Percentiles rank a stretch among this genome's conserved stretches.
phyloP scores from a whole-genome alignment of 2,113 vertebrate species.

The Brachionichthys hirsutus region DNA sequence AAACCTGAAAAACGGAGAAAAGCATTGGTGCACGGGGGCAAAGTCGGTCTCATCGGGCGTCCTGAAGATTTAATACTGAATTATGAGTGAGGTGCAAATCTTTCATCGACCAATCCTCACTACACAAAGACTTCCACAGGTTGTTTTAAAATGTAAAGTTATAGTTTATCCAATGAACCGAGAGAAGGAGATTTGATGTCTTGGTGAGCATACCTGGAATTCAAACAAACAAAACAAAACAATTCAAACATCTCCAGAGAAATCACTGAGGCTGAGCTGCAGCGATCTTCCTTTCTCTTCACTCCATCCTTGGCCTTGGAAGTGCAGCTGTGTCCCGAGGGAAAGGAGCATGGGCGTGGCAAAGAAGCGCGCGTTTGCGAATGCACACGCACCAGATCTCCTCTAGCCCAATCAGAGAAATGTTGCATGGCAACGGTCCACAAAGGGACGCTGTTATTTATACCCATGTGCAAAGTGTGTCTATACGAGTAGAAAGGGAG shows the following conservation, averaged over 20 bases:
- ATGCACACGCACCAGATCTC: slow-evolving; percentile 65
- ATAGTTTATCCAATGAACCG: slow-evolving; percentile 6
- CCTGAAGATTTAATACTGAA: not conserved
- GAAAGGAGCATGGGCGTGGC: slow-evolving; percentile 72
- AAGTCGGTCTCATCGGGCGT: slow-evolving; percentile 1
- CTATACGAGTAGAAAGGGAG: slow-evolving; percentile 49
- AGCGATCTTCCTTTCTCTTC: slow-evolving; percentile 33
- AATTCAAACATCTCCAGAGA: slow-evolving; percentile 15
- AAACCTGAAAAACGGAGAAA: not conserved
- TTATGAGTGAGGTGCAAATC: slow-evolving; percentile 5
- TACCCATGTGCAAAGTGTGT: slow-evolving; percentile 63
- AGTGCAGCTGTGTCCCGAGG: slow-evolving; percentile 63
- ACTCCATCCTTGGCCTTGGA: slow-evolving; percentile 64
- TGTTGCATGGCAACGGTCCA: slow-evolving; percentile 82
- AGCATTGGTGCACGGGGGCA: not conserved
- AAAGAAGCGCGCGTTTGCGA: slow-evolving; percentile 32
- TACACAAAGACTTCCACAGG: not conserved
- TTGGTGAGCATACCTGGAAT: slow-evolving; percentile 1
- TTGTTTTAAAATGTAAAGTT: slow-evolving; percentile 20
- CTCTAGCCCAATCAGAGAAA: slow-evolving; percentile 80
- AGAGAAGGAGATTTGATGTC: not conserved
- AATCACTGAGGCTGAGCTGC: slow-evolving; percentile 16
- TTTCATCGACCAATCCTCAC: slow-evolving; percentile 2
- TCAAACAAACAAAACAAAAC: not conserved
- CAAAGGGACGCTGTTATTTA: slow-evolving; percentile 69